These are phyloP conservation scores for Philereme vetulata DNA, from an alignment of 2,888 invertebrate species.

Conservation along the genomic window DNA sequence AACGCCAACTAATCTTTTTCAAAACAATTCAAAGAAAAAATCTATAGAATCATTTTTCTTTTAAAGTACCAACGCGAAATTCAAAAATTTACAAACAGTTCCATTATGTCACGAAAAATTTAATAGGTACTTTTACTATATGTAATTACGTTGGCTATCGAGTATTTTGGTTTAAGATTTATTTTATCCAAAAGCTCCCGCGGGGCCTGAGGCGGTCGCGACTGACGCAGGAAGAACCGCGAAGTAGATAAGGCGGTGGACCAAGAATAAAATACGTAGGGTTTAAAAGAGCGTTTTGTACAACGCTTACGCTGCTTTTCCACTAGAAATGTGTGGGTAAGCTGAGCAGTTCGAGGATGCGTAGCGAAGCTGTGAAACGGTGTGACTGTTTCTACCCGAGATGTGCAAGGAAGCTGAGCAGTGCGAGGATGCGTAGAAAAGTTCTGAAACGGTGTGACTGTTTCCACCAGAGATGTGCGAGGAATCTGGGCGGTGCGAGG, in stretches of 20 bases:
- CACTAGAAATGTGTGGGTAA: too few relatives aligned
- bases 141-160: slow-evolving; percentile 66
- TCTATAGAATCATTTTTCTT: slow-evolving; percentile 15
- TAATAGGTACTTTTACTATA: slow-evolving; percentile 25
- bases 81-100: slow-evolving; percentile 18
- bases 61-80: slow-evolving; percentile 13
- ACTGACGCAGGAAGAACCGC: slow-evolving; percentile 47
- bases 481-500: too few relatives aligned
- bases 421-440: too few relatives aligned
- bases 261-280: slow-evolving; percentile 27
- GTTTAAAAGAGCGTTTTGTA: too few relatives aligned
- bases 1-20: not conserved
- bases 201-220: slow-evolving; percentile 29
- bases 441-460: too few relatives aligned
- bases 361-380: too few relatives aligned
- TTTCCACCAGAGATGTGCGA: too few relatives aligned
- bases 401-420: too few relatives aligned
- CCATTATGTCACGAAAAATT: slow-evolving; percentile 21
- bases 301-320: too few relatives aligned
- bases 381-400: too few relatives aligned
- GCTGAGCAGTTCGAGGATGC: too few relatives aligned
- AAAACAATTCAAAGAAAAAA: not conserved
- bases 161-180: slow-evolving; percentile 65
- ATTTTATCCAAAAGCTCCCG: slow-evolving; percentile 64
- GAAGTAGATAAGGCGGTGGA: slow-evolving; percentile 41